Base-by-base conservation (phyloP, 2,888 invertebrate species). In the Aphidoletes aphidimyza region DNA sequence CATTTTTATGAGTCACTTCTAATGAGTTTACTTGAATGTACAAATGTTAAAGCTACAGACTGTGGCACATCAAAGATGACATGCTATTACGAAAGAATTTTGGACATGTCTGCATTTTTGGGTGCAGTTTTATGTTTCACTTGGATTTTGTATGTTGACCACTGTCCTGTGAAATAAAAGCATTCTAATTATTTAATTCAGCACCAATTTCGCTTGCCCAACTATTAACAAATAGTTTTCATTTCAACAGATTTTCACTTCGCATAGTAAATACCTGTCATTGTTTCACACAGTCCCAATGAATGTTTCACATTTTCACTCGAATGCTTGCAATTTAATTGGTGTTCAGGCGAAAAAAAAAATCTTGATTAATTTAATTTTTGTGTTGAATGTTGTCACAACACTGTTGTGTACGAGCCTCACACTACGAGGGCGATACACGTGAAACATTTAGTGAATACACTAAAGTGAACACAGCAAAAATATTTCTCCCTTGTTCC, bases 341-440 rank as follows among this genome's bases (percentile, higher is more conserved):
- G 81, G 6, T 81, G 69, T 11, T n/a, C 26, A n/a, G 11, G 34
- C 30, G n/a, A n/a, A n/a, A n/a, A n/a, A n/a, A 26, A 69, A 69
- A 81, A 81, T 81, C 81, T 37, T 81, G 37, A 81, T 81, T n/a
- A 81, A 81, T 81, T 81, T 81, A 81, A 81, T 81, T 81, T n/a
- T n/a, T 81, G n/a, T 81, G 5, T 36, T 78, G 78, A 34, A 37
- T 69, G 69, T 69, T 69, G 30, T 69, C n/a, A n/a, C n/a, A n/a
- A n/a, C n/a, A n/a, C n/a, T n/a, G n/a, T n/a, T n/a, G n/a, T n/a
- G n/a, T n/a, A n/a, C n/a, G n/a, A n/a, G n/a, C n/a, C n/a, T n/a
- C n/a, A n/a, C n/a, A n/a, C n/a, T n/a, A n/a, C n/a, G n/a, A n/a
- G n/a, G n/a, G n/a, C n/a, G n/a, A n/a, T n/a, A n/a, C n/a, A n/a